Conservation (phyloP, 2,888 invertebrate species). For the Schrankia costaestrigalis region DNA sequence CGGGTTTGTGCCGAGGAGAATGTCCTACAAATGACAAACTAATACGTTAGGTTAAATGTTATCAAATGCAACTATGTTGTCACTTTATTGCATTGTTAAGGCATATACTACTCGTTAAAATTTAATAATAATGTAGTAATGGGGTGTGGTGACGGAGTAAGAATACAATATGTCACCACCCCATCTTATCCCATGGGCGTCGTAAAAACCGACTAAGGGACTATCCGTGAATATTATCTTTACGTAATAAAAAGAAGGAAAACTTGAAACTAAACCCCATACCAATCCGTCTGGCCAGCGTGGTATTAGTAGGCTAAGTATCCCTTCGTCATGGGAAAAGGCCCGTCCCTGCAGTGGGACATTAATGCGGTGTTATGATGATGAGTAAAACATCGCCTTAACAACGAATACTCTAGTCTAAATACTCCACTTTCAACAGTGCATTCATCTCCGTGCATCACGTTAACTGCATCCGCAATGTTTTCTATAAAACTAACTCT, state of each 20-base stretch:
- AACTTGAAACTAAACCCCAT: too few relatives aligned
- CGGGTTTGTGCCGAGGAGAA: conserved; percentile 19
- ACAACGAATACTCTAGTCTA: background rate
- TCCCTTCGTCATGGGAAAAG: too few relatives aligned
- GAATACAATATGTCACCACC: too few relatives aligned
- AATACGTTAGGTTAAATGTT: conserved; percentile 24
- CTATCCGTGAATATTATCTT: too few relatives aligned
- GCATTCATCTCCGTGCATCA: conserved; percentile 1
- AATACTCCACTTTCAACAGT: background rate
- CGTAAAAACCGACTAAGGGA: too few relatives aligned
- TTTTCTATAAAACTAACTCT: conserved; percentile 18
- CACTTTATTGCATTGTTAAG: conserved; percentile 28
- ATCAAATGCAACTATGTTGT: conserved; percentile 18
- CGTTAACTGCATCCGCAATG: conserved; percentile 9
- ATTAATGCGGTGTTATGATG: too few relatives aligned
- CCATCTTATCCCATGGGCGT: too few relatives aligned
- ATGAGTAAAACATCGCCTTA: conserved; percentile 1
- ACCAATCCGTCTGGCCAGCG: too few relatives aligned
- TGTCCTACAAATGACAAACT: conserved; percentile 10
- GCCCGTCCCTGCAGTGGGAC: too few relatives aligned
- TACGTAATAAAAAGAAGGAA: too few relatives aligned
- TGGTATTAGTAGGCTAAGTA: too few relatives aligned
- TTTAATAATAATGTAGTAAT: background rate
- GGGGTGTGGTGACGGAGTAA: too few relatives aligned
- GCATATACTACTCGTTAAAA: conserved; percentile 3